Evolutionary conservation across 2,113 vertebrate species (phyloP).

Genomic region (Proterorhinus semilunaris): DNA sequence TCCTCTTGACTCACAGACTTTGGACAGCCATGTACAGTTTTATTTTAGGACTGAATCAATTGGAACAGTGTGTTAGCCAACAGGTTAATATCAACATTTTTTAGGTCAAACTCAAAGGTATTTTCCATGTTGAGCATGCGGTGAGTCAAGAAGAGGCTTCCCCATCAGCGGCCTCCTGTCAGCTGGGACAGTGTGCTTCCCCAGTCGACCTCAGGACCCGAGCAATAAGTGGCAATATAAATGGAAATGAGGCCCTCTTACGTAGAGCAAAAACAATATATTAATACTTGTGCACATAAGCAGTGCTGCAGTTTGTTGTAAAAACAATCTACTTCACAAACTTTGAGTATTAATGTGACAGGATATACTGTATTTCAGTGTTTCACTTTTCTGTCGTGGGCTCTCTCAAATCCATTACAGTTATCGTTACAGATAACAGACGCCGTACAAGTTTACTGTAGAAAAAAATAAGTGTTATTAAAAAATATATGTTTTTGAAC

Average conservation of each 20-base stretch:
- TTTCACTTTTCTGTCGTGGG: no score
- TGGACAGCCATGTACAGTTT: no score
- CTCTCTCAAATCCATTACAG: no score
- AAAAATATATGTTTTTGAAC: no score
- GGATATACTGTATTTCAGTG: no score
- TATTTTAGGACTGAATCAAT: no score
- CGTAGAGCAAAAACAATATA: constrained; percentile 59
- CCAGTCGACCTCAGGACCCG: constrained; percentile 39
- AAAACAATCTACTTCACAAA: constrained; percentile 9
- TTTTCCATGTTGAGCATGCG: constrained; percentile 27
- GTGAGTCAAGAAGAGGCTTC: constrained; percentile 23
- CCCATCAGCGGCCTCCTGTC: constrained; percentile 20
- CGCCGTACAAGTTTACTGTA: no score
- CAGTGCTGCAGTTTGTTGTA: constrained; percentile 15
- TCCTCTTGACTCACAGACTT: no score
- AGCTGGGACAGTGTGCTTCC: constrained; percentile 39
- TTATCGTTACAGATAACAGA: no score
- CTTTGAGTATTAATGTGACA: no score
- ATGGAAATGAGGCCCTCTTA: constrained; percentile 66
- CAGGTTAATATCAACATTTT: background rate
- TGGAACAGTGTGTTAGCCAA: background rate
- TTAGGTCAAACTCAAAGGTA: background rate
- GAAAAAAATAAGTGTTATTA: no score
- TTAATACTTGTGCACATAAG: constrained; percentile 35
- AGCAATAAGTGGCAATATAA: constrained; percentile 70